Evolutionary conservation across 2,113 vertebrate genomes (phyloP).

Genomic region (Neoarius graeffei): DNA sequence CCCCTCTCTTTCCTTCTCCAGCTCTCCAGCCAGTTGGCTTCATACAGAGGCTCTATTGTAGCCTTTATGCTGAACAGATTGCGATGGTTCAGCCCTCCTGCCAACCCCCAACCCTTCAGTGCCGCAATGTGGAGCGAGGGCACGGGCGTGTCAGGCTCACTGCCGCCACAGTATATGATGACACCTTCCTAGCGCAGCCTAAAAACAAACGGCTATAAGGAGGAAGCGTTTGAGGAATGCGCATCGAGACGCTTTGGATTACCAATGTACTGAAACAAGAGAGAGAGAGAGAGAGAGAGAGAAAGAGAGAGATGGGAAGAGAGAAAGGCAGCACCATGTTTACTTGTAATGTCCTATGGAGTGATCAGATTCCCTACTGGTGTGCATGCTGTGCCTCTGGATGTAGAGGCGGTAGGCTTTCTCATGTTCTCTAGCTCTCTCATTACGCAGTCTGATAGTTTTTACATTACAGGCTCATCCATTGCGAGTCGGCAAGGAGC

Average conservation of each 20-base stretch:
- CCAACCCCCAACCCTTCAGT: conserved; percentile 9
- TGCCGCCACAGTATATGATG: conserved; percentile 12
- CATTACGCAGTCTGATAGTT: conserved; percentile 39
- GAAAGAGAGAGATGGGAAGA: conserved; percentile 32
- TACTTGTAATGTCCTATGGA: conserved; percentile 1
- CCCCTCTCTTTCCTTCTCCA: conserved; percentile 13
- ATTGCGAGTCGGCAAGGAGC: conserved; percentile 9
- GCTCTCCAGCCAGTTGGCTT: conserved; percentile 54
- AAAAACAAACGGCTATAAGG: neutral
- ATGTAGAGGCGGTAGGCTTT: conserved; percentile 2
- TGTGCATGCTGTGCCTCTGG: neutral
- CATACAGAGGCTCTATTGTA: conserved; percentile 71
- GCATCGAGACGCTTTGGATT: neutral
- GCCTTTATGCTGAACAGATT: conserved; percentile 72
- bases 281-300: conserved; percentile 1
- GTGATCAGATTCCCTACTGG: neutral
- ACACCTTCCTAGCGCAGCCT: neutral
- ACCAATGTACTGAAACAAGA: neutral
- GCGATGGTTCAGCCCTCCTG: conserved; percentile 48
- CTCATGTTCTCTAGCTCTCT: conserved; percentile 19
- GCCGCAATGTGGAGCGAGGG: conserved; percentile 35
- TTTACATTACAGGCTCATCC: conserved; percentile 48
- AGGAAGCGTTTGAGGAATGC: neutral
- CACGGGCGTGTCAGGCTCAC: conserved; percentile 26
- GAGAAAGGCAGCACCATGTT: neutral